A percentile compares a stretch with the other conserved stretches of the same genome.
Conservation (phyloP, 1,140 invertebrate species). For the Drosophila asahinai region DNA sequence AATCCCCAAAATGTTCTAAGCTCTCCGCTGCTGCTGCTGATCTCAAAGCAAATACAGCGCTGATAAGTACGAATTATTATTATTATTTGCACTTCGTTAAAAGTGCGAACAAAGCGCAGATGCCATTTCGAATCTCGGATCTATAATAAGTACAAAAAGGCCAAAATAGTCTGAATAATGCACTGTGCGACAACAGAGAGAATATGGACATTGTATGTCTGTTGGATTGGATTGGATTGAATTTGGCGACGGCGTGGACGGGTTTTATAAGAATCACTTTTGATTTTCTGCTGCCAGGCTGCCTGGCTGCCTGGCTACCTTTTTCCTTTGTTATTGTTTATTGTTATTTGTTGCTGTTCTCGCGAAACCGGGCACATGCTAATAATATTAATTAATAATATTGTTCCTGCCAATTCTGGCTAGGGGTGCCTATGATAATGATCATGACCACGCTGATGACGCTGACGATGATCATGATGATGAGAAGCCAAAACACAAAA, state of each 20-base stretch:
- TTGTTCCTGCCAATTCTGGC: constrained; percentile 67
- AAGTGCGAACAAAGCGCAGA: constrained; percentile 29
- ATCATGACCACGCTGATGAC: constrained; percentile 34
- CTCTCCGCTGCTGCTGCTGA: constrained; percentile 38
- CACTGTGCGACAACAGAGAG: constrained; percentile 6
- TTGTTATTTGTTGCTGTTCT: constrained; percentile 46
- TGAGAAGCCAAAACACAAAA: constrained; percentile 47
- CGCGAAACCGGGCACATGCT: constrained; percentile 67
- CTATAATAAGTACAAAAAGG: constrained; percentile 29
- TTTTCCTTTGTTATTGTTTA: constrained; percentile 43
- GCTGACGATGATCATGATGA: constrained; percentile 33
- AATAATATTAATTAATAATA: constrained; percentile 83
- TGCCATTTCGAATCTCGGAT: constrained; percentile 9
- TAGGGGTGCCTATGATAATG: constrained; percentile 26
- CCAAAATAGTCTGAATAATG: constrained; percentile 25
- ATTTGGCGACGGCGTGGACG: constrained; percentile 24
- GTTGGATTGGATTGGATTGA: constrained; percentile 1
- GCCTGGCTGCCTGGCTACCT: neutral
- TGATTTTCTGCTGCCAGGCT: constrained; percentile 53
- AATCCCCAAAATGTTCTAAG: constrained; percentile 34
- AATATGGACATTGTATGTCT: neutral
- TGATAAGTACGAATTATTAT: constrained; percentile 23
- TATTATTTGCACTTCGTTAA: constrained; percentile 55
- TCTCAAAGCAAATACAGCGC: constrained; percentile 64
- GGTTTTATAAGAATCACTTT: constrained; percentile 73